Percentiles rank a stretch among this genome's conserved stretches.
These are phyloP conservation scores for Chouioia cunea DNA, from an alignment of 2,888 invertebrate genomes.

Conservation along the genomic window DNA sequence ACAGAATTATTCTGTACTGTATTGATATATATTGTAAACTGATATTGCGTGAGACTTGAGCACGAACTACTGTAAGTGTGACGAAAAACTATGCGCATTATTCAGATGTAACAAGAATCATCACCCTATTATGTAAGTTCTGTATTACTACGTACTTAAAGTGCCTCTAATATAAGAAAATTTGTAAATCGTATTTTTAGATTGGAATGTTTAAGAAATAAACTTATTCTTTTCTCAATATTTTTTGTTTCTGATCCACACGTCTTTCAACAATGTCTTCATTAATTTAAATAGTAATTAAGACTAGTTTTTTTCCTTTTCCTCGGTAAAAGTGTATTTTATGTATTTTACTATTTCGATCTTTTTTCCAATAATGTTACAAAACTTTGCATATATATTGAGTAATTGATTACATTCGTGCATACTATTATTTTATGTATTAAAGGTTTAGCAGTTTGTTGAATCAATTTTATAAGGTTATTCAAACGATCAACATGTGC, in stretches of 20 bases:
- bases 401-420: no score
- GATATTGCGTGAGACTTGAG: slow-evolving; percentile 53
- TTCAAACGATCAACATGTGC: no score
- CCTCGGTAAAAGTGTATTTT: no score
- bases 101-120: not conserved
- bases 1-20: slow-evolving; percentile 52
- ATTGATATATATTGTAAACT: slow-evolving; percentile 55
- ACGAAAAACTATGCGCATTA: slow-evolving; percentile 50
- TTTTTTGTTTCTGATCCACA: not conserved
- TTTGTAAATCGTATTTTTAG: slow-evolving; percentile 66
- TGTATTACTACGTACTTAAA: slow-evolving; percentile 62
- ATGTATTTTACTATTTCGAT: no score
- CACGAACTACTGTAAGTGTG: slow-evolving; percentile 50
- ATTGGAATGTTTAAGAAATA: slow-evolving; percentile 57
- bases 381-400: no score
- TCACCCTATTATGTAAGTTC: slow-evolving; percentile 53
- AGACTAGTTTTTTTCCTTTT: no score
- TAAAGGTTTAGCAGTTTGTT: no score
- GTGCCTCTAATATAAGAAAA: slow-evolving; percentile 56
- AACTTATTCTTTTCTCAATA: slow-evolving; percentile 51
- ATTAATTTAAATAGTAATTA: no score
- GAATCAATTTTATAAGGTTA: no score
- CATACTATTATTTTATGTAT: no score
- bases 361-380: no score
- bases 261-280: no score